Conservation (phyloP, 64 coral and sea anemone species). For the Montipora cactus region DNA sequence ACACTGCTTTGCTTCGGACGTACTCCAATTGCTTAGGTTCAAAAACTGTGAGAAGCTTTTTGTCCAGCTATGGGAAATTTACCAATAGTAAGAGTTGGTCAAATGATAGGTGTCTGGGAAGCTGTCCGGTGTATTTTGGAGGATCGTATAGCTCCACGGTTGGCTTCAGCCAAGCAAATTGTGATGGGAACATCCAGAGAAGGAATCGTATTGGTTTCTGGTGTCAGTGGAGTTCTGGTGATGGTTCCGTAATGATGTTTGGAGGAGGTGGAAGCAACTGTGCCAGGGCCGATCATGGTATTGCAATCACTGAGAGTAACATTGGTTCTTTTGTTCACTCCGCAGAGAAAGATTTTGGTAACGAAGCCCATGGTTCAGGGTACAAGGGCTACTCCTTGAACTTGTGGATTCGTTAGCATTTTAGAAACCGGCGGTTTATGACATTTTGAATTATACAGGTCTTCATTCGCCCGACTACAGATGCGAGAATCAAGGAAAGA, state of each 20-base stretch:
- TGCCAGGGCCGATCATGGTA: slow-evolving; percentile 70
- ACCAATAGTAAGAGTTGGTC: slow-evolving; percentile 35
- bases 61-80: slow-evolving; percentile 59
- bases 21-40: slow-evolving; percentile 12
- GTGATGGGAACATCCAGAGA: slow-evolving; percentile 49
- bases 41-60: slow-evolving; percentile 30
- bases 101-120: slow-evolving; percentile 39
- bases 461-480: too few relatives aligned
- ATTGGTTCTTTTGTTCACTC: too few relatives aligned
- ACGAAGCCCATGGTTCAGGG: too few relatives aligned
- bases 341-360: too few relatives aligned
- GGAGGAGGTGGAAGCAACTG: slow-evolving; percentile 62
- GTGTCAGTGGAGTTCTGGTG: slow-evolving; percentile 63
- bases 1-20: slow-evolving; percentile 1
- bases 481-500: too few relatives aligned
- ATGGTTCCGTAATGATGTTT: slow-evolving; percentile 76
- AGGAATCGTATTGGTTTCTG: slow-evolving; percentile 46
- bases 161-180: slow-evolving; percentile 13
- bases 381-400: too few relatives aligned
- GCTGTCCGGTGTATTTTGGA: background rate
- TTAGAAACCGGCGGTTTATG: too few relatives aligned
- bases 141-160: background rate
- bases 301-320: slow-evolving; percentile 68
- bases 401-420: too few relatives aligned
- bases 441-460: too few relatives aligned